phyloP scores from a whole-genome alignment of 1,140 invertebrate genomes.

The Charaxes varanes region DNA sequence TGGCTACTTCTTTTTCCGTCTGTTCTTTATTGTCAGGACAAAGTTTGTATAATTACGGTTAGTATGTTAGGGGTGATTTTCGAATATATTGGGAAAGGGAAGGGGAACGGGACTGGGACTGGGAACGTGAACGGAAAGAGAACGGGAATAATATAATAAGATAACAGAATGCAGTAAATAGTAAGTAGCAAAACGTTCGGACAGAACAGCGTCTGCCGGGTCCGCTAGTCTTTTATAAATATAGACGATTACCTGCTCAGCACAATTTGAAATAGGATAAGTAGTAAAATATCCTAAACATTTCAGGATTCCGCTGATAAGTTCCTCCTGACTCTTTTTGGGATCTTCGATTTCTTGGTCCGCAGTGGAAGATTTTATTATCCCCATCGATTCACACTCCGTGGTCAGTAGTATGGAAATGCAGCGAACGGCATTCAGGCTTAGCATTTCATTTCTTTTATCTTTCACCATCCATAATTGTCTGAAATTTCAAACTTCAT shows the following conservation, averaged over 20 bases:
- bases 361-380: slow-evolving; percentile 45
- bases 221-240: no score
- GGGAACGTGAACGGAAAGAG: no score
- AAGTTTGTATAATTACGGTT: no score
- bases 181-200: no score
- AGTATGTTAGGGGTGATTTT: no score
- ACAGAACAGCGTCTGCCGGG: no score
- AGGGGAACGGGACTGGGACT: no score
- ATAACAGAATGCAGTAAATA: no score
- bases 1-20: no score
- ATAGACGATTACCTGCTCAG: slow-evolving; percentile 69
- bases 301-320: slow-evolving; percentile 64
- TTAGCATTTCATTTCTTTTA: slow-evolving; percentile 66
- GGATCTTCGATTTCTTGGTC: slow-evolving; percentile 38
- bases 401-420: slow-evolving; percentile 53
- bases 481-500: slow-evolving; percentile 29
- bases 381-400: slow-evolving; percentile 60
- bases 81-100: no score
- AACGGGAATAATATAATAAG: no score
- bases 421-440: slow-evolving; percentile 46
- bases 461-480: slow-evolving; percentile 65
- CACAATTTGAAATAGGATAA: slow-evolving; percentile 50
- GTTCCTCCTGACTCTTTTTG: slow-evolving; percentile 58
- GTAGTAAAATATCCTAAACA: slow-evolving; percentile 67
- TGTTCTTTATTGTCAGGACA: no score